These are phyloP conservation scores for Polypterus bichir DNA, from an alignment of 2,113 vertebrate species.

Conservation along the genomic window DNA sequence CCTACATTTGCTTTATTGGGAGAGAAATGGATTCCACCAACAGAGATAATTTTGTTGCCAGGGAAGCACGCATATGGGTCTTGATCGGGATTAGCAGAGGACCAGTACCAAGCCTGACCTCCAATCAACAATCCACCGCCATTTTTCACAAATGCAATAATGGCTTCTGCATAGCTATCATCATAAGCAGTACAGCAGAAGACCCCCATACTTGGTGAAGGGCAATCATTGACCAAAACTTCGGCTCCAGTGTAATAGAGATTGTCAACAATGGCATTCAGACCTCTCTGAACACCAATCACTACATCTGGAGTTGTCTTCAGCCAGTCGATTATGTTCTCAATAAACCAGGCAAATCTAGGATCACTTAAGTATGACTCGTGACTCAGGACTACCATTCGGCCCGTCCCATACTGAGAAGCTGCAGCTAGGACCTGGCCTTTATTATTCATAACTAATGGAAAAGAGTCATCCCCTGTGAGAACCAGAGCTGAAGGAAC, in stretches of 20 bases:
- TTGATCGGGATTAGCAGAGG: conserved; percentile 27
- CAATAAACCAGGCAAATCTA: conserved; percentile 51
- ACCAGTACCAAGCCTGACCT: conserved; percentile 72
- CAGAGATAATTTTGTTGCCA: conserved; percentile 68
- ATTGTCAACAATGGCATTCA: conserved; percentile 42
- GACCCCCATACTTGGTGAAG: conserved; percentile 34
- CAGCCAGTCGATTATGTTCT: conserved; percentile 68
- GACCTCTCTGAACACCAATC: conserved; percentile 45
- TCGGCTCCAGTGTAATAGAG: conserved; percentile 30
- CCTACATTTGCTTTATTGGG: conserved; percentile 37
- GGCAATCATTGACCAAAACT: conserved; percentile 33
- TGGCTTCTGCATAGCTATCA: conserved; percentile 27
- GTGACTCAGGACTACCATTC: conserved; percentile 65
- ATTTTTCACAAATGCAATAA: conserved; percentile 57
- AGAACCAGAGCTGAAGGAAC: conserved; percentile 42
- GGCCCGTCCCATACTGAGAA: conserved; percentile 54
- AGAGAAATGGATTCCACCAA: conserved; percentile 74
- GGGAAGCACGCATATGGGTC: conserved; percentile 35
- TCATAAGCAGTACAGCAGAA: conserved; percentile 61
- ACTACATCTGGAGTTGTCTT: conserved; percentile 33
- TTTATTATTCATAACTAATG: conserved; percentile 43
- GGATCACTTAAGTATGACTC: conserved; percentile 50
- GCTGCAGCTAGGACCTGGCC: conserved; percentile 52
- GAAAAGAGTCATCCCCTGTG: conserved; percentile 44
- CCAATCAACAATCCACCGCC: conserved; percentile 72